Evolutionary conservation across 2,113 vertebrate species (phyloP).

Genomic region (Atherinomorus stipes): DNA sequence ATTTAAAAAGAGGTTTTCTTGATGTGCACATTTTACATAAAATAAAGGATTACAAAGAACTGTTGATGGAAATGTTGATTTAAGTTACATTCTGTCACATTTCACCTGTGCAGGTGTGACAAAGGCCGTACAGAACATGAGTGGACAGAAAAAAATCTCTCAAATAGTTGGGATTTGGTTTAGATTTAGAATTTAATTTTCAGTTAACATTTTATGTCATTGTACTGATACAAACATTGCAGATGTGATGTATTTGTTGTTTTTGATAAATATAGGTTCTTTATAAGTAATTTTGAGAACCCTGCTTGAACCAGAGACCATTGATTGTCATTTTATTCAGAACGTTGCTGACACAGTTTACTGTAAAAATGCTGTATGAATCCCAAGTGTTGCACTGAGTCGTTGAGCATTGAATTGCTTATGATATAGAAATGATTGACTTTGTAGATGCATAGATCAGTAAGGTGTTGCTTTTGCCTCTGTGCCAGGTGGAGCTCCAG

Average conservation of each 20-base stretch:
- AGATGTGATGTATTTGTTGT: background rate
- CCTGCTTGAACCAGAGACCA: no score
- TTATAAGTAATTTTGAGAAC: no score
- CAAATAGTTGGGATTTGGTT: no score
- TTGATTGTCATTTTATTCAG: no score
- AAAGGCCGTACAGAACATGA: background rate
- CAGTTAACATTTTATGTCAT: slow-evolving; percentile 1
- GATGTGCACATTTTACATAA: background rate
- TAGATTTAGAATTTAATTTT: background rate
- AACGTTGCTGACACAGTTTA: no score
- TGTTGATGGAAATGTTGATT: background rate
- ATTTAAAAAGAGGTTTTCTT: no score
- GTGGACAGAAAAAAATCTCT: no score
- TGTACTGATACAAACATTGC: background rate
- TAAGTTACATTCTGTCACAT: background rate
- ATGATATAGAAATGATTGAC: background rate
- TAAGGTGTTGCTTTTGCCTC: background rate
- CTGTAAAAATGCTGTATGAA: no score
- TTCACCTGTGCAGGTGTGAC: background rate
- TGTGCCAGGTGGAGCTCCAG: slow-evolving; percentile 95
- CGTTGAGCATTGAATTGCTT: background rate
- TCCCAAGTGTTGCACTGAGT: no score
- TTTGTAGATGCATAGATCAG: background rate
- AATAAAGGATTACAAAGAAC: background rate
- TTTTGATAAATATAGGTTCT: no score